Conservation (phyloP, 2,888 invertebrate genomes). For the Linnaemya vulpina region DNA sequence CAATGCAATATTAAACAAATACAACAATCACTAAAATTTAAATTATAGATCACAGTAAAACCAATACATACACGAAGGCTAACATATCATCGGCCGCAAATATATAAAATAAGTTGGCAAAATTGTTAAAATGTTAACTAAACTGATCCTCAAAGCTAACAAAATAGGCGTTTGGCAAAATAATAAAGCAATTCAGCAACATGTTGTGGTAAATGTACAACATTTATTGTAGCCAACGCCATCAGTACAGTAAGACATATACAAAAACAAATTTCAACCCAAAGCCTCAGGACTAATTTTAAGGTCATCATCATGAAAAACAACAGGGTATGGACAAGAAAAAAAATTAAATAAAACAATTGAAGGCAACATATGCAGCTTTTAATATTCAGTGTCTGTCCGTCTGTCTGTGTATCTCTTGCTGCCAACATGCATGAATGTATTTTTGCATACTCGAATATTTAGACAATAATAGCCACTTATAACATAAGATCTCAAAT, state of each 20-base stretch:
- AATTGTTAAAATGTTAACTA: conserved; percentile 59
- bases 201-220: conserved; percentile 48
- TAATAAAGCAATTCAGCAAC: conserved; percentile 58
- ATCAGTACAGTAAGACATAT: conserved; percentile 33
- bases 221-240: conserved; percentile 40
- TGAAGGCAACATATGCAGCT: conserved; percentile 33
- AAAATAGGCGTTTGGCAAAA: conserved; percentile 54
- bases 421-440: neutral
- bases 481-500: neutral
- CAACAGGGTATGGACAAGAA: conserved; percentile 5
- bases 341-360: neutral
- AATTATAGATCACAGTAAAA: conserved; percentile 12
- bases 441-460: neutral
- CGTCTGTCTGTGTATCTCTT: neutral
- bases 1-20: conserved; percentile 26
- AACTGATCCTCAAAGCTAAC: conserved; percentile 48
- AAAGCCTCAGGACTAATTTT: conserved; percentile 70
- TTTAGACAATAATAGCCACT: neutral
- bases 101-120: conserved; percentile 9
- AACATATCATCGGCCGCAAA: neutral
- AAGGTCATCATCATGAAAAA: conserved; percentile 61
- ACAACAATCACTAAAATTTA: conserved; percentile 29
- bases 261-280: conserved; percentile 60
- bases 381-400: conserved; percentile 17
- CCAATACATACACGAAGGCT: neutral